Base-by-base conservation (phyloP, 1,140 invertebrate species). In the Pseudomyrmex pallidus region DNA sequence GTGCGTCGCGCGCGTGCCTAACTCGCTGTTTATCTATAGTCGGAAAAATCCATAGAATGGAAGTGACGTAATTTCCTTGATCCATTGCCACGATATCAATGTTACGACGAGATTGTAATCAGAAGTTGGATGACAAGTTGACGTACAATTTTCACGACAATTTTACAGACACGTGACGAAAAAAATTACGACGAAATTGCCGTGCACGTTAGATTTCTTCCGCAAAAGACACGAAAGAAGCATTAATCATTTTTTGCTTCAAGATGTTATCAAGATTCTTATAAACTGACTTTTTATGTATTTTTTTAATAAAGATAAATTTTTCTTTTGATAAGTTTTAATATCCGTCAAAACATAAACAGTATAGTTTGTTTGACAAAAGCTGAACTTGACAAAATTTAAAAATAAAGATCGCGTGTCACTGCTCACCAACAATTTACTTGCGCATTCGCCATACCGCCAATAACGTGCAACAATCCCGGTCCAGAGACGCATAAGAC, bases 371-470 rank as follows among this genome's bases (percentile, higher is more conserved):
- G 35, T 5, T 35, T 35, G n/a, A n/a, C n/a, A n/a, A n/a, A n/a
- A n/a, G n/a, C n/a, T n/a, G 35, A 5, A 59, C 4, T 22, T 59
- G 7, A 9, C 12, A 52, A 44, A 15, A 54, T 0, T 22, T 44
- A 64, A 10, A 4, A 15, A 4, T 35, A 63, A 17, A 13, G 52
- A 62, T 74, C 10, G 15, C 15, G 0, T 48, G 2, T 56, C 2
- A n/a, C 46, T 57, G 91, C 90, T 90, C 93, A 97, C 98, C 98
- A 99, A 91, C 97, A 98, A 93, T 99, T 99, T 2, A 98, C 95
- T 95, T 98, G 98, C 17, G 99, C 98, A 95, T 99, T 99, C 13
- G 98, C 98, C 97, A 99, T 97, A 22, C 98, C 99, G 68, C 98
- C 98, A 64, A 98, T 95, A 59, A 97, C 97, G 94, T 99, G 98